Conservation (phyloP, 1,140 invertebrate genomes). For the Drosophila setifemur region DNA sequence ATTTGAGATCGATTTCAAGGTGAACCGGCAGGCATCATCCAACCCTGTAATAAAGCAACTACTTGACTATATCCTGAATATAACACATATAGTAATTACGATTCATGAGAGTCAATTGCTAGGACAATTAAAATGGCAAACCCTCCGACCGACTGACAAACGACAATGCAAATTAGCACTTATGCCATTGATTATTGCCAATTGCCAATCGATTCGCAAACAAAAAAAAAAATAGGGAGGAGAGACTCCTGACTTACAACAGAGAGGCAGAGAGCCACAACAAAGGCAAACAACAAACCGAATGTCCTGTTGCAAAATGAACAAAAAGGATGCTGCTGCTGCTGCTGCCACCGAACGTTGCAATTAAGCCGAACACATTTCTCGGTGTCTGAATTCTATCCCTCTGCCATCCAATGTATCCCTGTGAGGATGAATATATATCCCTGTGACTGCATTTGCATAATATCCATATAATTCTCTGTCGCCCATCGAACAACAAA, state of each 20-base stretch:
- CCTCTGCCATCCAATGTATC: not conserved
- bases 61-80: constrained; percentile 26
- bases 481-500: constrained; percentile 41
- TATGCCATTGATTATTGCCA: constrained; percentile 72
- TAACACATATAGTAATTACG: constrained; percentile 42
- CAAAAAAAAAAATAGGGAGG: constrained; percentile 1
- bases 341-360: constrained; percentile 34
- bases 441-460: constrained; percentile 52
- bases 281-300: constrained; percentile 26
- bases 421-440: not conserved
- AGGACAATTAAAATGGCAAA: constrained; percentile 37
- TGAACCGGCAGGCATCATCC: not conserved
- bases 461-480: constrained; percentile 75
- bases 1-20: not conserved
- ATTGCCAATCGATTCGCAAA: constrained; percentile 65
- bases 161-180: constrained; percentile 73
- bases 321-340: constrained; percentile 10
- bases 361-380: constrained; percentile 46
- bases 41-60: constrained; percentile 26
- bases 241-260: no score
- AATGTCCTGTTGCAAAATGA: constrained; percentile 40
- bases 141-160: constrained; percentile 37
- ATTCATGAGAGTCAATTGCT: constrained; percentile 37
- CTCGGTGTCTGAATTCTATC: constrained; percentile 7
- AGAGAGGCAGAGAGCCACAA: constrained; percentile 28